Percentiles rank a stretch among this genome's conserved stretches.
Conservation (phyloP, 1,140 invertebrate species). For the Cotesia typhae region DNA sequence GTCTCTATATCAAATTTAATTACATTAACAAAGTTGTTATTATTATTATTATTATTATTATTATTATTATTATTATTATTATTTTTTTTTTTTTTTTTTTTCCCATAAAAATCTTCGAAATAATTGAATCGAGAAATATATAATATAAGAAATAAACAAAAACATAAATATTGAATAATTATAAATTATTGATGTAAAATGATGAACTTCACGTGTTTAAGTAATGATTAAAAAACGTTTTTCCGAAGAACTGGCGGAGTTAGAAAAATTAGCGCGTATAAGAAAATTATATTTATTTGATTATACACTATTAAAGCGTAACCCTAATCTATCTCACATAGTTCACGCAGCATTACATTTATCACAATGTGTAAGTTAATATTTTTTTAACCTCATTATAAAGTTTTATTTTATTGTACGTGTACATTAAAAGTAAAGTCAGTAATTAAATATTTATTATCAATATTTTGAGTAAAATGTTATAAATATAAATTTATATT, state of each 20-base stretch:
- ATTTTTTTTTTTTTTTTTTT: too few relatives aligned
- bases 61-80: too few relatives aligned
- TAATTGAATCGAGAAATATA: too few relatives aligned
- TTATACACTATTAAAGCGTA: conserved; percentile 11
- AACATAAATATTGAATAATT: neutral
- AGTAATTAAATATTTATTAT: too few relatives aligned
- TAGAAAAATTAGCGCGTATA: neutral
- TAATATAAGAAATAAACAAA: too few relatives aligned
- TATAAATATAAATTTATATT: too few relatives aligned
- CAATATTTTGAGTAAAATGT: too few relatives aligned
- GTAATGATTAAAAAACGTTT: neutral
- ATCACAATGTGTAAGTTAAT: conserved; percentile 32
- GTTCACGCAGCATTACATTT: conserved; percentile 22
- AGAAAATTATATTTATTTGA: conserved; percentile 11
- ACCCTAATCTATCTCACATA: conserved; percentile 7
- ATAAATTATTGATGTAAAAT: neutral
- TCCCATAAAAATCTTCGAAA: too few relatives aligned
- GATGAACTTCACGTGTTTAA: neutral
- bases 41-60: too few relatives aligned
- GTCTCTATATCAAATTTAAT: too few relatives aligned
- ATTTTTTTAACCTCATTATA: conserved; percentile 28
- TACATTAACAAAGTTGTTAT: too few relatives aligned
- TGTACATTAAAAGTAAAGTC: neutral
- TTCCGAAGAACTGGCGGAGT: conserved; percentile 13
- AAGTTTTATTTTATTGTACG: neutral